Base-by-base conservation (phyloP, 2,888 invertebrate genomes). In the Rhyacophila evoluta region DNA sequence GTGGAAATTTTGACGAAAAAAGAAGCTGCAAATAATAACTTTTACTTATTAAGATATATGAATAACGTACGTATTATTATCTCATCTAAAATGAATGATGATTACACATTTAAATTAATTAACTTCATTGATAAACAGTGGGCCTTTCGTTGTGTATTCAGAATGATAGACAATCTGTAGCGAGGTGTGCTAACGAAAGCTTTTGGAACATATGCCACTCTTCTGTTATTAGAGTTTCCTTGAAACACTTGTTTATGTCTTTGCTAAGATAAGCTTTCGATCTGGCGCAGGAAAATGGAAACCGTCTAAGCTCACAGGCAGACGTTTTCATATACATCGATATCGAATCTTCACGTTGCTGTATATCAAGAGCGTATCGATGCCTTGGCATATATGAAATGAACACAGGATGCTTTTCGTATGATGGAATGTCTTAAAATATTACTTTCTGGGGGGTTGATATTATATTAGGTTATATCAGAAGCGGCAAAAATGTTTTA, bases 401-500 rank as follows among this genome's bases (percentile, higher is more conserved):
- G 55, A 55, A 55, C 55, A 55, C 55, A 55, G 55, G 55, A 55
- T 55, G 55, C 19, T 55, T 55, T 55, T 19, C 19, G 19, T 55
- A 55, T 55, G 55, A 55, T 55, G 25, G 55, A 55, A 55, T 55
- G 55, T 55, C 55, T 55, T 55, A 55, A 55, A 55, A 55, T 55
- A 55, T 55, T 55, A 55, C 55, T 55, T 55, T 55, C 55, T 19
- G 0, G 25, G 19, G 19, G 55, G 55, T 55, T 25, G 55, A 19
- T 55, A 55, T 19, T 12, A 55, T 55, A 55, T 55, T 55, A 55
- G 55, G 25, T 55, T 55, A 55, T 55, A 55, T 55, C 15, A 55
- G 19, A 15, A 55, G 19, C 15, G 19, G 55, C 55, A 55, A 55
- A 33, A 55, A 55, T 55, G 55, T 55, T 55, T 55, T 55, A 55